Conservation (phyloP, 2,888 invertebrate genomes). For the Drosophila tripunctata region DNA sequence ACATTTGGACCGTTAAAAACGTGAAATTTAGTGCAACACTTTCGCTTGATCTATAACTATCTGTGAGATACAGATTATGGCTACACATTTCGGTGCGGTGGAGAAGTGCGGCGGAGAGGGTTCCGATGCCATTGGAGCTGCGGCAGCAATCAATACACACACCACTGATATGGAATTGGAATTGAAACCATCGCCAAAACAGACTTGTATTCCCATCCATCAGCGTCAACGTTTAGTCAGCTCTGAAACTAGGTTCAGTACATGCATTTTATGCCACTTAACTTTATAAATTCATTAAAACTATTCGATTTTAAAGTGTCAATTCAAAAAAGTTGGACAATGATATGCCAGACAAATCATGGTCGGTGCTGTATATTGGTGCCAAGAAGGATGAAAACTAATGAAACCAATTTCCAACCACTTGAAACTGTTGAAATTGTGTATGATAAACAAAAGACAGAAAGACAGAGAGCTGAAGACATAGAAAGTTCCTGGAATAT, state of each 20-base stretch:
- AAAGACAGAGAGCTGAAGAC: not conserved
- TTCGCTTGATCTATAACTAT: not conserved
- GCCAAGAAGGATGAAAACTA: slow-evolving; percentile 36
- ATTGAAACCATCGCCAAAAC: slow-evolving; percentile 60
- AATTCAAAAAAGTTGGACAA: slow-evolving; percentile 18
- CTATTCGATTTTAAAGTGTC: slow-evolving; percentile 21
- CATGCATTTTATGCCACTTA: not conserved
- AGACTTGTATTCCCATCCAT: slow-evolving; percentile 57
- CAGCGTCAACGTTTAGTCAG: slow-evolving; percentile 39
- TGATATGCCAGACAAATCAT: slow-evolving; percentile 70
- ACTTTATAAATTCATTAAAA: not conserved
- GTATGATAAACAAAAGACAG: not conserved
- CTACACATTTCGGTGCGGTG: slow-evolving; percentile 22
- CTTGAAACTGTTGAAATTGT: not conserved
- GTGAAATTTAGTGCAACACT: slow-evolving; percentile 26
- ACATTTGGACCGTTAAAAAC: slow-evolving; percentile 28
- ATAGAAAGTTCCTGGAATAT: slow-evolving; percentile 9
- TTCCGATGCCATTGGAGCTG: slow-evolving; percentile 13
- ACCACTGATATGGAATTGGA: slow-evolving; percentile 48
- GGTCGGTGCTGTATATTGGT: slow-evolving; percentile 66
- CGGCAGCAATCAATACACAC: slow-evolving; percentile 12
- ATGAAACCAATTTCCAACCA: slow-evolving; percentile 20
- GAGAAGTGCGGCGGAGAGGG: slow-evolving; percentile 32
- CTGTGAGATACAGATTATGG: slow-evolving; percentile 24
- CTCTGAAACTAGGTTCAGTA: slow-evolving; percentile 40